Evolutionary conservation across 2,888 invertebrate genomes (phyloP), one percentile per base, ranked within the genome.

Genomic region (Adineta ricciae): DNA sequence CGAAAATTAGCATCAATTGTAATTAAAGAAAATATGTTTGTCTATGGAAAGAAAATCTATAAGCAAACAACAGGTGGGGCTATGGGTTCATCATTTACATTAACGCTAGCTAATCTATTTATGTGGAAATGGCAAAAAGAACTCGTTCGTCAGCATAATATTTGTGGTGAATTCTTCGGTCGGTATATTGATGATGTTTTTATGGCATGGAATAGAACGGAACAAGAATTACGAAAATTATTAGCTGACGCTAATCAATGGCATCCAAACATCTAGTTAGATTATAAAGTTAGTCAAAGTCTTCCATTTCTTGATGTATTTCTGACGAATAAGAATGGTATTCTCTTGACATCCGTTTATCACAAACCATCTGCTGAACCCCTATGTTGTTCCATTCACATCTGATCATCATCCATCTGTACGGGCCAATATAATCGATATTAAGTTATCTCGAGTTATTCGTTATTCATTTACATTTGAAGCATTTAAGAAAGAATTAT

Each of bases 51-150:
- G 1, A 64, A 64, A 64, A 21, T 64, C 27, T 64, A 64, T 24
- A n/a, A 64, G 27, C 56, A 64, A 64, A 64, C 56, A 24, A 64
- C 56, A 27, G 27, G 56, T 64, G 56, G 27, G n/a, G 56, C 56
- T 24, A 64, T 64, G 56, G 56, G 56, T 2, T 64, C 56, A 64
- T 64, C 56, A 5, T 64, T 64, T 64, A 64, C 56, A 64, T 64
- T 64, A 64, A 64, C 56, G 27, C 27, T 64, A 64, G 56, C 56
- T 27, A 64, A 64, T 64, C n/a, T 64, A 27, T 64, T 64, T 27
- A 64, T 64, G 56, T 64, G 56, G 56, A 64, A 64, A 64, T 64
- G 56, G 56, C 56, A 64, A 64, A 64, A 24, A 64, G 27, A 64
- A 21, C 11, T 64, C 7, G 56, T 64, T 64, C 27, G 24, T 64